Evolutionary conservation across 2,797 vertebrate genomes (phyloP), one percentile per base, ranked within the genome.

Genomic region (Choloepus didactylus): DNA sequence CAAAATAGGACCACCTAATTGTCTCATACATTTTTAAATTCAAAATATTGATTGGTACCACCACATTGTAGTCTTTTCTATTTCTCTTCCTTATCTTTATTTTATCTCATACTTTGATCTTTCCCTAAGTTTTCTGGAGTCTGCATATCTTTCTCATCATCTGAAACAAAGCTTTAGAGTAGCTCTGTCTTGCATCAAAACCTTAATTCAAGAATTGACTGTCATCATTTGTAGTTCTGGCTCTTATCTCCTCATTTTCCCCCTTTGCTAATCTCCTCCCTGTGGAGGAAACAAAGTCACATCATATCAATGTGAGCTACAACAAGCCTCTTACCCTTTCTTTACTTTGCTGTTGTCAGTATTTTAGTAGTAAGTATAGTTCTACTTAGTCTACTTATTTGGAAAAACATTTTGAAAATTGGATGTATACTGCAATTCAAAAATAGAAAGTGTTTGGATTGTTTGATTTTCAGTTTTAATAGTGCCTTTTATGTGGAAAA

Each of bases 281-380:
- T 54, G 44, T 41, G 79, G 94, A 87, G 96, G 92, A 96, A 46
- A 44, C 91, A 94, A 64, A 85, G 56, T 84, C n/a, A 54, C 76
- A 84, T 76, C 70, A 6, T 94, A 91, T 89, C 82, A 94, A 35
- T 95, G 77, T 96, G 87, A 92, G 44, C 64, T 92, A 56, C 94
- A 31, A 56, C 46, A 87, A 29, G 82, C 66, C 85, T 86, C 89
- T 83, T 93, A 96, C 66, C 41, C 38, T 94, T 94, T 94, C 93
- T 80, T 95, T 96, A 81, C 90, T 96, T 94, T 90, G 88, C 90
- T 94, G 75, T 97, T 88, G 89, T 96, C 95, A 95, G 66, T 95
- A 31, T 90, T 89, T 93, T 92, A 89, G 95, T 97, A 97, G 96
- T 97, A 96, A 97, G 95, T 95, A 96, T 87, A 70, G 81, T 93